Base-by-base conservation (phyloP, 2,797 vertebrate species). In the Sebastes trivittatus region DNA sequence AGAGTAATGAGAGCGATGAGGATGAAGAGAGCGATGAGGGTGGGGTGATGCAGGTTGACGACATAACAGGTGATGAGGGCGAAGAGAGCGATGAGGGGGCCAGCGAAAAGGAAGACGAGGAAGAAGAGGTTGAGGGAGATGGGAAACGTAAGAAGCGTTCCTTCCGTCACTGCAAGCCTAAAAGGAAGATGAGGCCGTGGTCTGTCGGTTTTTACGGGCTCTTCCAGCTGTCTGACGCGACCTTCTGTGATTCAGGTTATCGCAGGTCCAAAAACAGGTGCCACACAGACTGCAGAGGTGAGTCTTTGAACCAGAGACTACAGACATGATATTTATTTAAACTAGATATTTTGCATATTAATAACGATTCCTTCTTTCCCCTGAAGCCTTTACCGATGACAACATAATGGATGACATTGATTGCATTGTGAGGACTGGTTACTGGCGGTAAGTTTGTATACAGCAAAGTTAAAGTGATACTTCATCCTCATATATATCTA, bases 391-490 rank as follows among this genome's bases (percentile, higher is more conserved):
- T 27, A 69, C 58, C 0, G 88, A 93, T 64, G 84, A 89, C 7
- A 20, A 92, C 86, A 88, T 93, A 2, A 42, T 5, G 1, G 88
- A 93, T 23, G 93, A 93, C 67, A 25, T 88, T 0, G 7, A 10
- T 0, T 94, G 93, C 71, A 16, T 90, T 0, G 11, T 77, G 58
- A 64, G 9, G 42, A 52, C 59, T 9, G 0, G 5, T 1, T 16
- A 7, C 22, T 84, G 23, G 60, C 0, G 9, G 92, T 93, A 63
- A 91, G 89, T 87, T 77, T 54, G 46, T 49, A 2, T 3, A 14
- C 34, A 54, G 5, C 13, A 22, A 20, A 56, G 30, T 72, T 22
- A 34, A 62, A 34, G 32, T 38, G 62, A 42, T 6, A 23, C 23
- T 23, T 46, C 36, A 6, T 25, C 22, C 62, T 23, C 32, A 52